Evolutionary conservation across 2,888 invertebrate genomes (phyloP).

Genomic region (Stegana nigrithorax): DNA sequence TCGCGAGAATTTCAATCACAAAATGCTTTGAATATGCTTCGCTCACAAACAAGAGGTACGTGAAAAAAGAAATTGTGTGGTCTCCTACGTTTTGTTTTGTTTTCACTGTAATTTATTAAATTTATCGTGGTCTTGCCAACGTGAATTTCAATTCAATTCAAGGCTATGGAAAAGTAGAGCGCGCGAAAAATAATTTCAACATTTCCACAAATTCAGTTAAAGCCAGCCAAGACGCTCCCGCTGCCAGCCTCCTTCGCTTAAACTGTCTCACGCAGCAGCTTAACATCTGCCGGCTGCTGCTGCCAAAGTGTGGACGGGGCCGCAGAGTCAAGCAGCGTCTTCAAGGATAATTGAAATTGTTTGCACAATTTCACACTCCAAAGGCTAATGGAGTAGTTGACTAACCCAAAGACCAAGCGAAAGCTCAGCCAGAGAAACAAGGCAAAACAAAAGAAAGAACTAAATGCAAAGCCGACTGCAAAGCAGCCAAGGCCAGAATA

Average conservation of each 20-base stretch:
- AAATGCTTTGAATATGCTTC: background rate
- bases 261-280: constrained; percentile 37
- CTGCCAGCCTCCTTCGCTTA: background rate
- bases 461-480: too few species aligned
- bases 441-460: too few species aligned
- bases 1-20: background rate
- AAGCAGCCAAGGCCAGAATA: too few species aligned
- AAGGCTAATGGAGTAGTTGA: constrained; percentile 59
- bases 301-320: background rate
- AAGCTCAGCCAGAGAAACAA: too few species aligned
- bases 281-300: constrained; percentile 35
- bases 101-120: background rate
- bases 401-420: constrained; percentile 45
- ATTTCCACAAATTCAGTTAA: background rate
- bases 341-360: constrained; percentile 62
- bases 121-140: too few species aligned
- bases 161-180: background rate
- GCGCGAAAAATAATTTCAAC: constrained; percentile 1
- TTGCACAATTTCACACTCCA: constrained; percentile 63
- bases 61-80: background rate
- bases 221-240: background rate
- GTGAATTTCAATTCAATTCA: background rate
- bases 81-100: too few species aligned
- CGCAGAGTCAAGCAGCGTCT: constrained; percentile 40
- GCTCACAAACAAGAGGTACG: too few species aligned